phyloP scores from a whole-genome alignment of 2,797 vertebrate species.

The Aldrovandia affinis region DNA sequence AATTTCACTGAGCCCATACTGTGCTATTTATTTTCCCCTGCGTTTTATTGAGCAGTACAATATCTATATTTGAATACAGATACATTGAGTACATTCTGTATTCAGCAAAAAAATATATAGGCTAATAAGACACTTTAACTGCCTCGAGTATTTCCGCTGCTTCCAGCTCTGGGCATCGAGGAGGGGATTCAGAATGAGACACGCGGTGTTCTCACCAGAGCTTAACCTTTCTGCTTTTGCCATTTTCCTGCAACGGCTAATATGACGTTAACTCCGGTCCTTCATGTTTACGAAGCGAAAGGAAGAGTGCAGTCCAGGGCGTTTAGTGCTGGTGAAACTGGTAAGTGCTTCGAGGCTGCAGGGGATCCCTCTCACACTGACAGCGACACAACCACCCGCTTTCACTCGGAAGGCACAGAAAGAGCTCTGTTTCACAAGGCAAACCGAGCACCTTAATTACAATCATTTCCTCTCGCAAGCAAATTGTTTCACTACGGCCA shows the following conservation, averaged over 20 bases:
- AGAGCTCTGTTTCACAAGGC: constrained; percentile 46
- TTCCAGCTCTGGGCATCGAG: neutral
- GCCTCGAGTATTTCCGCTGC: neutral
- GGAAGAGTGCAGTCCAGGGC: constrained; percentile 34
- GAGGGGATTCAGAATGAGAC: neutral
- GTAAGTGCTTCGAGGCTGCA: constrained; percentile 53
- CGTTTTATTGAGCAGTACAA: neutral
- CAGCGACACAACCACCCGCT: constrained; percentile 45
- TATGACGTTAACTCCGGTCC: constrained; percentile 25
- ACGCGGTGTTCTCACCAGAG: neutral
- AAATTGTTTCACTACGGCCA: constrained; percentile 42
- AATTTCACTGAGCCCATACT: neutral
- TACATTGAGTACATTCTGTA: neutral
- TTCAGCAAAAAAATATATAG: neutral
- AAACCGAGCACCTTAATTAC: constrained; percentile 53
- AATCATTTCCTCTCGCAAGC: constrained; percentile 53
- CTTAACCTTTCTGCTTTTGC: neutral
- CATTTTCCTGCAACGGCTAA: neutral
- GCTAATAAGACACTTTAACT: neutral
- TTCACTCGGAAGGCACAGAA: constrained; percentile 46
- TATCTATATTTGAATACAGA: neutral
- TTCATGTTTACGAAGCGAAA: constrained; percentile 29
- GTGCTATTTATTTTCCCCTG: neutral
- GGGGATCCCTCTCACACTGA: constrained; percentile 46
- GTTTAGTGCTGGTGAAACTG: constrained; percentile 40